Base-by-base conservation (phyloP, 2,113 vertebrate genomes). In the Psilopsiagon aymara region DNA sequence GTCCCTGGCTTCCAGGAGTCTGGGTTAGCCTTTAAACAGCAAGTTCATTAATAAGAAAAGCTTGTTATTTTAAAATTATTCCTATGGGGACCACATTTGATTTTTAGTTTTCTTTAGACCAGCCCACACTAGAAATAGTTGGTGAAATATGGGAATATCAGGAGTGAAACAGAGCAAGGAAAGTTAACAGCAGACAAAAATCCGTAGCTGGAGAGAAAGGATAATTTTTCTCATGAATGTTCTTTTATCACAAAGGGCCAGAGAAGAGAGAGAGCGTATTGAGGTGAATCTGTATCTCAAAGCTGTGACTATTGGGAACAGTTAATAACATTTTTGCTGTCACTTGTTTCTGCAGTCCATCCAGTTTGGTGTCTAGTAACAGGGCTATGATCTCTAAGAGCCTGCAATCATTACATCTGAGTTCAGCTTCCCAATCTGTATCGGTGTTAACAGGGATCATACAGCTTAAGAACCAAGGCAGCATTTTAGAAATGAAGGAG, bases 391-490 rank as follows among this genome's bases (percentile, higher is more conserved):
- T 90, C 90, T 87, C 84, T 47, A 73, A 73, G 77, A 89, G 77
- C 91, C 76, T 85, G 91, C 89, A 76, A 29, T 92, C 93, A 82
- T 89, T 95, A 92, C 66, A 27, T 86, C 74, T 87, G 91, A 82
- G 93, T 92, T 96, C 95, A 95, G 91, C 77, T 92, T 95, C 89
- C 86, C 94, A 92, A 87, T 92, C 88, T 71, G 81, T 94, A 41
- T 60, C 25, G 89, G 89, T 89, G 91, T 96, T 97, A 92, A 82
- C 81, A 80, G 96, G 96, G 91, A 95, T 97, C 93, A 91, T 16
- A 23, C 46, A 95, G 94, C 89, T 97, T 94, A 95, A 94, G 93
- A 95, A 75, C 47, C 5, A 0, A 94, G 47, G 91, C 70, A 94
- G 75, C 74, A 57, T 92, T 95, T 94, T 82, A 87, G 93, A 89